Base-by-base conservation (phyloP, 1,140 invertebrate genomes). In the Aphaenogaster floridana region DNA sequence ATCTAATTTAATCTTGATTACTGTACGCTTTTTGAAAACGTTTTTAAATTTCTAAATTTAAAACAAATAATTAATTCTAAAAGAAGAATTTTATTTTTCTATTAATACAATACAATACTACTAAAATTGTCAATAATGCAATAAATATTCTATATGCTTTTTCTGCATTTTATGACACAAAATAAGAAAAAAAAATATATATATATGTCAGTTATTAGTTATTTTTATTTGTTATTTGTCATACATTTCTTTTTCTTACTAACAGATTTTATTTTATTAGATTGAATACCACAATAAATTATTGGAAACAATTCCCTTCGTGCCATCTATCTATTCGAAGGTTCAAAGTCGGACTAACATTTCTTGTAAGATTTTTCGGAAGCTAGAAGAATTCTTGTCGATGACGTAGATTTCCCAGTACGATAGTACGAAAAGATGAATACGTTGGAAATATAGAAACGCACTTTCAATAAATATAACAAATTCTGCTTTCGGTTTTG, bases 301-400 rank as follows among this genome's bases (percentile, higher is more conserved):
- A 48, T 50, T 45, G 66, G 21, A 81, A 81, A 57, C 21, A 28
- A 81, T 81, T 57, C 21, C 39, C 21, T 71, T 71, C 50, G 3
- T 71, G n/a, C 3, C 66, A 72, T 72, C 6, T 57, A 72, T 71
- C 36, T 52, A 71, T 50, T 45, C 34, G 9, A 57, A 69, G 36
- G 11, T n/a, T 66, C 9, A 17, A 80, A 42, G 7, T 52, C 64
- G n/a, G 8, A 36, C n/a, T 66, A 79, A 66, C 61, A 63, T 64
- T 79, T 69, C 21, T 68, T 42, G 28, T 42, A 34, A 63, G 28
- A 52, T 42, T 79, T 48, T 66, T 79, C 28, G 61, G 63, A 50
- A 68, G 13, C 54, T 59, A 28, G 17, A 34, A 68, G 42, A 39
- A 15, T 69, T 80, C 34, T 54, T 36, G 48, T 66, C 3, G 11